phyloP scores from a whole-genome alignment of 2,797 vertebrate genomes.

The Pitangus sulphuratus region DNA sequence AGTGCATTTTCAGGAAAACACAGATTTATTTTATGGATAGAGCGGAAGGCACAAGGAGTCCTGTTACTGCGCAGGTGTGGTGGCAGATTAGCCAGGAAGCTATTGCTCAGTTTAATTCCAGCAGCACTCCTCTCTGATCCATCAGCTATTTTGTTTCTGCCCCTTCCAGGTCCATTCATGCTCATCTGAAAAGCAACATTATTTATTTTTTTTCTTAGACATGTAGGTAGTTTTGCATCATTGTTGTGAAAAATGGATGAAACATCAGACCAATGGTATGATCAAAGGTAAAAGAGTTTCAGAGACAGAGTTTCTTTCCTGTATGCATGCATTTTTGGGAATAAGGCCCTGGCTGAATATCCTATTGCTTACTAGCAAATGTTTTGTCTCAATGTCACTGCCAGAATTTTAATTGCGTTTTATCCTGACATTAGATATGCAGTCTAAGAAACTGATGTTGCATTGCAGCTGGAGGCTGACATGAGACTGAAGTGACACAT shows the following conservation, averaged over 20 bases:
- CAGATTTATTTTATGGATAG: neutral
- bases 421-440: neutral
- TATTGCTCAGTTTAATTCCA: neutral
- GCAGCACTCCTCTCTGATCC: neutral
- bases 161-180: neutral
- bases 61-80: neutral
- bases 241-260: neutral
- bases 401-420: conserved; percentile 46
- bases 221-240: accelerated
- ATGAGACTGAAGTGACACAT: neutral
- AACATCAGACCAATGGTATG: neutral
- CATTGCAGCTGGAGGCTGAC: conserved; percentile 26
- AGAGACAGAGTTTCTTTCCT: neutral
- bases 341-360: neutral
- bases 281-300: neutral
- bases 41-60: neutral
- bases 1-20: neutral
- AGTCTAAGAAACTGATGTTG: conserved; percentile 13
- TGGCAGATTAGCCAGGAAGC: neutral
- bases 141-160: neutral
- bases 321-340: neutral
- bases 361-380: neutral
- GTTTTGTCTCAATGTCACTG: neutral
- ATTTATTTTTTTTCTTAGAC: neutral
- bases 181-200: neutral